Conservation (phyloP, 2,113 vertebrate species). For the Nipponia nippon region DNA sequence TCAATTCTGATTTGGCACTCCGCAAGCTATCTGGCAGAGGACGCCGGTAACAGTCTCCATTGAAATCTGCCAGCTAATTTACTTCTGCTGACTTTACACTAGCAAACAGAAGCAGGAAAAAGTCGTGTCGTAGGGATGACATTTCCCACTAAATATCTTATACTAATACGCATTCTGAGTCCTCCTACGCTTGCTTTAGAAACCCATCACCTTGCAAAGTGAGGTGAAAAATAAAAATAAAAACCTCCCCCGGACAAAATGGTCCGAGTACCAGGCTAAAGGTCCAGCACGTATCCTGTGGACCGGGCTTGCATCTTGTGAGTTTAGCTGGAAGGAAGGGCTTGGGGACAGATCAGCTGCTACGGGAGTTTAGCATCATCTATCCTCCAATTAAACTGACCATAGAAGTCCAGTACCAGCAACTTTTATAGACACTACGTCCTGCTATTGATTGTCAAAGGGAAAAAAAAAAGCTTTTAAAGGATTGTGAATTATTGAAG, state of each 20-base stretch:
- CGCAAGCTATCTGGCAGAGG: conserved; percentile 68
- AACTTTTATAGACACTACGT: background rate
- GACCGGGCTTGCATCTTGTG: background rate
- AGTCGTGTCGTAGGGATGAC: background rate
- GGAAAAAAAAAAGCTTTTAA: conserved; percentile 41
- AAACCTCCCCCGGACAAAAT: background rate
- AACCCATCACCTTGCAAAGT: conserved; percentile 25
- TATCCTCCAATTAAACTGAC: conserved; percentile 38
- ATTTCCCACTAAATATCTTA: conserved; percentile 26
- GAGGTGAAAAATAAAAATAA: background rate
- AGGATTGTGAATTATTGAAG: conserved; percentile 65
- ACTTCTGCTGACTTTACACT: conserved; percentile 63
- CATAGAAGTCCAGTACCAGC: background rate
- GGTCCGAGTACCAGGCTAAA: background rate
- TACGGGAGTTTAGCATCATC: background rate
- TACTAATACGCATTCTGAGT: background rate
- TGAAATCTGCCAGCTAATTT: conserved; percentile 73
- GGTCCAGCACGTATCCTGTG: background rate
- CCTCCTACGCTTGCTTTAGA: background rate
- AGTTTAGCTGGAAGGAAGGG: conserved; percentile 22
- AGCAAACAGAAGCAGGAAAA: conserved; percentile 60
- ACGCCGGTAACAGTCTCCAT: conserved; percentile 62
- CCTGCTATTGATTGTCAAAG: conserved; percentile 51
- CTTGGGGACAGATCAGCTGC: background rate
- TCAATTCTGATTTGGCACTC: conserved; percentile 80